Evolutionary conservation across 2,113 vertebrate species (phyloP).

Genomic region (Carollia perspicillata): DNA sequence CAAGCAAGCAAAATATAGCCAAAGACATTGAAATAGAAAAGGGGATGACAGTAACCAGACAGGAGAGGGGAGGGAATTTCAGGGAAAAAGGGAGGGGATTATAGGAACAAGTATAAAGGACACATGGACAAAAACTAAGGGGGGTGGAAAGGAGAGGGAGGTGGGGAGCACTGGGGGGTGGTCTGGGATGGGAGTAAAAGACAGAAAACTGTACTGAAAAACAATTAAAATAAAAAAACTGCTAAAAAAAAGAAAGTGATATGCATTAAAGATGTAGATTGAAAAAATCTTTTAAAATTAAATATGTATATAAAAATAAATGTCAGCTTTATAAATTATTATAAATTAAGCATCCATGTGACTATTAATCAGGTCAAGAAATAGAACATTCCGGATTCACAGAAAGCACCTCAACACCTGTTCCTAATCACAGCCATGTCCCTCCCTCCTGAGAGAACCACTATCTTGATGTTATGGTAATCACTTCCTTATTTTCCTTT

Average conservation of each 20-base stretch:
- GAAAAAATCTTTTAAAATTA: not conserved
- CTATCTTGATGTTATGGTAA: not conserved
- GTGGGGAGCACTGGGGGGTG: too few relatives aligned
- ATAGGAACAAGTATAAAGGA: too few relatives aligned
- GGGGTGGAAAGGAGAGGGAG: too few relatives aligned
- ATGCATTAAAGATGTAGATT: not conserved
- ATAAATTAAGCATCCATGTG: not conserved
- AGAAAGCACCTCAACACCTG: not conserved
- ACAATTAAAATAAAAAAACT: too few relatives aligned
- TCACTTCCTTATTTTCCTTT: not conserved
- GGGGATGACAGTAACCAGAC: too few relatives aligned
- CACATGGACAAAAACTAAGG: too few relatives aligned
- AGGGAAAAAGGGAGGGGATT: too few relatives aligned
- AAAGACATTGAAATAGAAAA: too few relatives aligned
- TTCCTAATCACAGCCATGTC: not conserved
- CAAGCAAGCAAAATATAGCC: too few relatives aligned
- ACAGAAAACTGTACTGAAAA: too few relatives aligned
- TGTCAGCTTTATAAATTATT: not conserved
- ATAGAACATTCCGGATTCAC: not conserved
- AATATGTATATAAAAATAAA: not conserved
- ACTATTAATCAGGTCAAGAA: not conserved
- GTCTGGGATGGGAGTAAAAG: too few relatives aligned
- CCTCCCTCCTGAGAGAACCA: not conserved
- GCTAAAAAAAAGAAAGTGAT: not conserved
- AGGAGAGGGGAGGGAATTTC: too few relatives aligned